Percentiles rank a stretch among this genome's conserved stretches.
phyloP scores from a whole-genome alignment of 92 coral and sea anemone species.

The Actinernus sp. region DNA sequence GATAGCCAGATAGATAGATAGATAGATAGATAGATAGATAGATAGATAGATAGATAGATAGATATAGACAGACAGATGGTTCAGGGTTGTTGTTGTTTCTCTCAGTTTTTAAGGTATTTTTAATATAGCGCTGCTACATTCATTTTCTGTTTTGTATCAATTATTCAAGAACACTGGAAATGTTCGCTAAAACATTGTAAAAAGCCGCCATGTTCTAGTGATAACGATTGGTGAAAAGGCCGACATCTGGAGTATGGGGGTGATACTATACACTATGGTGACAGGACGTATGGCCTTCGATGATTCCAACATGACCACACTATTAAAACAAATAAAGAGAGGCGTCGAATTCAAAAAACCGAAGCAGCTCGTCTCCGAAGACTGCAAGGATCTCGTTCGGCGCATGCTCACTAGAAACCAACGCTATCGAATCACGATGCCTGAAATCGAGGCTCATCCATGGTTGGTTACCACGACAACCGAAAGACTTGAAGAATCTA shows the following conservation, averaged over 20 bases:
- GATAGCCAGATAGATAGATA: no score
- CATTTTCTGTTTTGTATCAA: no score
- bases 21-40: no score
- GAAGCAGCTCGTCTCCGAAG: conserved; percentile 74
- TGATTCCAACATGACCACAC: conserved; percentile 79
- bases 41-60: no score
- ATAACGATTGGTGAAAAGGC: conserved; percentile 88
- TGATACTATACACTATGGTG: conserved; percentile 90
- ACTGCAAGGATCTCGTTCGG: conserved; percentile 75
- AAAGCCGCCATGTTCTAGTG: no score
- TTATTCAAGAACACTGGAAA: no score
- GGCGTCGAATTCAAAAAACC: conserved; percentile 79
- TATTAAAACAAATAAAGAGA: conserved; percentile 77
- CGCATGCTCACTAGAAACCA: conserved; percentile 67
- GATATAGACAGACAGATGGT: no score
- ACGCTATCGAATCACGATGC: conserved; percentile 45
- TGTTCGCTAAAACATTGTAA: no score
- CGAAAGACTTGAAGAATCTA: not conserved
- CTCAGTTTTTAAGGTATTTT: no score
- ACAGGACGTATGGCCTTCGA: conserved; percentile 96
- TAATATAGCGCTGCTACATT: no score
- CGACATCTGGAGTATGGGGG: conserved; percentile 97
- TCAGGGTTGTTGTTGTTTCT: no score
- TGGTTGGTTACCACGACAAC: conserved; percentile 57
- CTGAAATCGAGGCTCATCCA: conserved; percentile 51